Evolutionary conservation across 2,113 vertebrate species (phyloP).

Genomic region (Hippocampus abdominalis): DNA sequence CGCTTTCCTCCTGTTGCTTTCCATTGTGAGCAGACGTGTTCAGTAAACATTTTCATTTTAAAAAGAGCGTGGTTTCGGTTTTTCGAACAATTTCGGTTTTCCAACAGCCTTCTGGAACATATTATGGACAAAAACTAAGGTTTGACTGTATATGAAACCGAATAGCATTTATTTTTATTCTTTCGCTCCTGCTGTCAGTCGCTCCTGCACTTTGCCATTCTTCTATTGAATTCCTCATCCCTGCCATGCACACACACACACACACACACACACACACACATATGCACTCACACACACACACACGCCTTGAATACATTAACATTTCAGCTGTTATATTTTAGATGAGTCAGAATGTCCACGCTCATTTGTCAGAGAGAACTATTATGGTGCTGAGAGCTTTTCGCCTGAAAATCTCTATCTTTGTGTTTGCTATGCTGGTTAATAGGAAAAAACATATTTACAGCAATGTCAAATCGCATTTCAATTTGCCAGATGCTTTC

Average conservation of each 20-base stretch:
- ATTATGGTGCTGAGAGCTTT: conserved; percentile 4
- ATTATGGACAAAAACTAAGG: too few relatives aligned
- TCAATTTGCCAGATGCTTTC: not conserved
- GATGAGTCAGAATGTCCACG: conserved; percentile 43
- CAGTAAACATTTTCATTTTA: too few relatives aligned
- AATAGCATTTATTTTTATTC: too few relatives aligned
- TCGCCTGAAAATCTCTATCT: not conserved
- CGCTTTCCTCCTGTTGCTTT: too few relatives aligned
- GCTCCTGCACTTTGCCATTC: too few relatives aligned
- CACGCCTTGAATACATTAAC: conserved; percentile 55
- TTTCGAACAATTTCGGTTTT: too few relatives aligned
- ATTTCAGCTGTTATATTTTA: conserved; percentile 53
- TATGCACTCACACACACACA: conserved; percentile 1
- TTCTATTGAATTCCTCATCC: conserved; percentile 2
- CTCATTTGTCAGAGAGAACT: conserved; percentile 36
- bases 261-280: conserved; percentile 12
- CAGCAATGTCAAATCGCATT: conserved; percentile 27
- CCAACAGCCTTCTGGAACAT: too few relatives aligned
- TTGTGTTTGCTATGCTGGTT: conserved; percentile 5
- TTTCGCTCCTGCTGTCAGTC: too few relatives aligned
- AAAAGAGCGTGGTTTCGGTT: too few relatives aligned
- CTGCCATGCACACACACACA: conserved; percentile 7
- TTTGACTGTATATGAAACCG: too few relatives aligned
- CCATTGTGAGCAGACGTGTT: too few relatives aligned
- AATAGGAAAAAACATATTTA: conserved; percentile 6